Evolutionary conservation across 1,140 invertebrate species (phyloP).

Genomic region (Acromyrmex echinatior): DNA sequence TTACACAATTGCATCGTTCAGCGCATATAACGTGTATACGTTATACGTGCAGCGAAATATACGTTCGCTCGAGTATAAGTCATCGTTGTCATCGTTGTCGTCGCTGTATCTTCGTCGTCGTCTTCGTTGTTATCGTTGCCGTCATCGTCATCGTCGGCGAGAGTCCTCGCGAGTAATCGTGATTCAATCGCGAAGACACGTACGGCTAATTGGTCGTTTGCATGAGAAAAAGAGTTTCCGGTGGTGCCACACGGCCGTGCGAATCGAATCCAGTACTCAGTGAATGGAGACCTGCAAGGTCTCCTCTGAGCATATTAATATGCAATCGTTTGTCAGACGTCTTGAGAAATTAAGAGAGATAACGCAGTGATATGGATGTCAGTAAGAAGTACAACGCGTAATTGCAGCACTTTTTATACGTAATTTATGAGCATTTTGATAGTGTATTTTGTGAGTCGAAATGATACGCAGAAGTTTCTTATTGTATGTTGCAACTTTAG

Average conservation of each 20-base stretch:
- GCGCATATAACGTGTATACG: conserved; percentile 30
- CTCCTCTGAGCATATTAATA: conserved; percentile 66
- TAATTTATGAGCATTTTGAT: conserved; percentile 24
- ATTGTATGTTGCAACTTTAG: neutral
- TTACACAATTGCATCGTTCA: conserved; percentile 70
- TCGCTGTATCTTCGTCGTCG: conserved; percentile 1
- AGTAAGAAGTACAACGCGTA: neutral
- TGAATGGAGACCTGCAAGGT: conserved; percentile 67
- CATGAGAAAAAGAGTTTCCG: conserved; percentile 77
- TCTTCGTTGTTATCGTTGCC: neutral
- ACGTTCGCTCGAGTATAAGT: conserved; percentile 32
- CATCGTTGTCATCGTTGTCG: neutral
- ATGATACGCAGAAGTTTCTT: neutral
- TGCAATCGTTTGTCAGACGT: conserved; percentile 58
- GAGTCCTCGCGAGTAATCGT: conserved; percentile 67
- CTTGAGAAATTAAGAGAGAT: conserved; percentile 56
- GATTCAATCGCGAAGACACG: conserved; percentile 80
- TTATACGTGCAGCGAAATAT: conserved; percentile 25
- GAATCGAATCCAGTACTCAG: conserved; percentile 67
- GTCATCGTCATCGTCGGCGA: conserved; percentile 12
- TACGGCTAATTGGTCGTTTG: conserved; percentile 79
- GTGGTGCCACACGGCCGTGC: conserved; percentile 61
- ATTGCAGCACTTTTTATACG: conserved; percentile 31
- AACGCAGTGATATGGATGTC: neutral
- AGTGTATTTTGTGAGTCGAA: conserved; percentile 15